Conservation (phyloP, 2,113 vertebrate genomes). For the Galbula dea region DNA sequence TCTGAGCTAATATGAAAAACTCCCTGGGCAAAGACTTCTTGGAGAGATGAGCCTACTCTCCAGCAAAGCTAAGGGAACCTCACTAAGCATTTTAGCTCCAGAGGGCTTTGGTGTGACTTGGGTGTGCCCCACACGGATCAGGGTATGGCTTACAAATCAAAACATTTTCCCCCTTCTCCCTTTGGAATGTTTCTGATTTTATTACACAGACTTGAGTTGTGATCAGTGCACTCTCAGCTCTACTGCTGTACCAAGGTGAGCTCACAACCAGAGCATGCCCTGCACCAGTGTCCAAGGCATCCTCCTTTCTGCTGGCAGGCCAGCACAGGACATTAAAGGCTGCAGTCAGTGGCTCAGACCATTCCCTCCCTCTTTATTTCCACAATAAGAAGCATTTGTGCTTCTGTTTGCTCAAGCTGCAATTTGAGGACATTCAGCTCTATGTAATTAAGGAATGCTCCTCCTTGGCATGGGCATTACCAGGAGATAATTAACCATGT, state of each 20-base stretch:
- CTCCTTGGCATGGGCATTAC: conserved; percentile 32
- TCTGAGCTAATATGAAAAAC: background rate
- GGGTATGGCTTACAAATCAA: background rate
- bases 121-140: background rate
- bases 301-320: background rate
- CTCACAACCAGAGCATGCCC: background rate
- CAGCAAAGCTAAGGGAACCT: background rate
- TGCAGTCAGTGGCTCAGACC: background rate
- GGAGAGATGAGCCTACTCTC: background rate
- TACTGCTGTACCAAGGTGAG: background rate
- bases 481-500: conserved; percentile 31
- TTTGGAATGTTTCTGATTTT: background rate
- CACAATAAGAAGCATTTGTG: background rate
- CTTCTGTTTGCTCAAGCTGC: conserved; percentile 24
- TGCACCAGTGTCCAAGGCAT: background rate
- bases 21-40: background rate
- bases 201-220: background rate
- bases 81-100: background rate
- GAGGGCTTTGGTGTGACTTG: background rate
- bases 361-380: background rate
- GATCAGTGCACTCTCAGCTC: background rate
- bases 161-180: background rate
- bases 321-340: background rate
- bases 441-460: conserved; percentile 42
- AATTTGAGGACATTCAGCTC: background rate